Percentiles rank a stretch among this genome's conserved stretches.
phyloP scores from a whole-genome alignment of 1,140 invertebrate species.

The Teleogryllus occipitalis region DNA sequence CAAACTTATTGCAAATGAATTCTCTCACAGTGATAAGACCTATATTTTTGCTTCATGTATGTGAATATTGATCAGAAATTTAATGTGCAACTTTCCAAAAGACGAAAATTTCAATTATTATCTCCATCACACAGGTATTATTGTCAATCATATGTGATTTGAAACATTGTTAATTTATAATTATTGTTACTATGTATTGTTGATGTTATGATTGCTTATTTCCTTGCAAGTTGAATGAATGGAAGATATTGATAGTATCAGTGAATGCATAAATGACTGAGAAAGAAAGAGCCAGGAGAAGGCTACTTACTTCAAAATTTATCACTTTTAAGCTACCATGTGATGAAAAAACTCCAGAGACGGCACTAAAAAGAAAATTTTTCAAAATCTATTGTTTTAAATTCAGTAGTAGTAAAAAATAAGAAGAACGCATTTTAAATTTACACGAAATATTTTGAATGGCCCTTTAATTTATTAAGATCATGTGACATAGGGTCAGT shows the following conservation, averaged over 20 bases:
- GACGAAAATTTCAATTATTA: not conserved
- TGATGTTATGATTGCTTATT: not conserved
- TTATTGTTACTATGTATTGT: not conserved
- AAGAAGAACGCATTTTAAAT: not conserved
- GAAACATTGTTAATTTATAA: not conserved
- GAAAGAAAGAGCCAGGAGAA: not conserved
- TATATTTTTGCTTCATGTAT: too few species aligned
- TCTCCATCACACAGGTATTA: not conserved
- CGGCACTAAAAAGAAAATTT: not conserved
- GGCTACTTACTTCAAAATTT: not conserved
- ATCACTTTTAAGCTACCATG: not conserved
- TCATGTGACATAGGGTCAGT: not conserved
- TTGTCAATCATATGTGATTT: not conserved
- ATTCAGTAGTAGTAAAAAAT: not conserved
- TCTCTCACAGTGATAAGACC: too few species aligned
- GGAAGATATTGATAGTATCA: not conserved
- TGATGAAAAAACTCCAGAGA: not conserved
- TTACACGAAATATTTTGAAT: not conserved
- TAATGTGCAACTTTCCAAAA: too few species aligned
- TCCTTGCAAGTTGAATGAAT: not conserved
- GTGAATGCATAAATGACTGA: not conserved
- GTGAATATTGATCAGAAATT: too few species aligned
- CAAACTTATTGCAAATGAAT: too few species aligned
- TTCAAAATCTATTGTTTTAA: not conserved
- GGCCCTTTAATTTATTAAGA: not conserved